Percentiles rank a stretch among this genome's conserved stretches.
Evolutionary conservation across 2,888 invertebrate species (phyloP).

Genomic region (Netelia inedita): DNA sequence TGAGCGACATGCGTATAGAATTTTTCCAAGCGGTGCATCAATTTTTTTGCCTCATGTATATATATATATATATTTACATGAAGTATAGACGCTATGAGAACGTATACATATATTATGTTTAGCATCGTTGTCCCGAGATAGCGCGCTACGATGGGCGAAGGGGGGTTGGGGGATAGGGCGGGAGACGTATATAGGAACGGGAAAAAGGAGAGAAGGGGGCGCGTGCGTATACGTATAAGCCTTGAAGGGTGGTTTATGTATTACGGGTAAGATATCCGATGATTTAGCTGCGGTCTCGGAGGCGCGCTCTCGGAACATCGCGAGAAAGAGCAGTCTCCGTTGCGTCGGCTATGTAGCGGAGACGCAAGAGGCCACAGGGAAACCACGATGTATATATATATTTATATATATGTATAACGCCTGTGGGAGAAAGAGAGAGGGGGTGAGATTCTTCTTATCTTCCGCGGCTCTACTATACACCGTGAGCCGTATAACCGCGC

Average conservation of each 20-base stretch:
- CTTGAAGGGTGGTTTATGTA: conserved; percentile 85
- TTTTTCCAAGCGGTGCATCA: conserved; percentile 54
- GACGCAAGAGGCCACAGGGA: conserved; percentile 57
- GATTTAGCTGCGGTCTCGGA: conserved; percentile 82
- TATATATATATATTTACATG: conserved; percentile 18
- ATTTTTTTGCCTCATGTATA: conserved; percentile 22
- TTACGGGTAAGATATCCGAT: conserved; percentile 85
- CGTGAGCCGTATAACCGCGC: conserved; percentile 76
- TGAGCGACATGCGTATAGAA: conserved; percentile 44
- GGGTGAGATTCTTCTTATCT: conserved; percentile 78
- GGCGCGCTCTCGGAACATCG: conserved; percentile 57
- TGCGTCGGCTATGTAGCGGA: conserved; percentile 70
- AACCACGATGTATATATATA: conserved; percentile 44
- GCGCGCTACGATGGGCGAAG: conserved; percentile 3
- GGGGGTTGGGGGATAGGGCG: conserved; percentile 23
- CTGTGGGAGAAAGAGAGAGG: conserved; percentile 34
- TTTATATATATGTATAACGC: conserved; percentile 18
- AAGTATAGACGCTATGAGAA: conserved; percentile 27
- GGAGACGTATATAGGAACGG: conserved; percentile 40
- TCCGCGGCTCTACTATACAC: conserved; percentile 60
- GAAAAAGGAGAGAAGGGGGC: conserved; percentile 64
- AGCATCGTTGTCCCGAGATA: conserved; percentile 66
- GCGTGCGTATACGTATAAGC: conserved; percentile 81
- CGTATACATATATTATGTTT: conserved; percentile 65
- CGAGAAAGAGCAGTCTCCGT: conserved; percentile 72